Conservation (phyloP, 2,797 vertebrate genomes). For the Eospalax fontanierii region DNA sequence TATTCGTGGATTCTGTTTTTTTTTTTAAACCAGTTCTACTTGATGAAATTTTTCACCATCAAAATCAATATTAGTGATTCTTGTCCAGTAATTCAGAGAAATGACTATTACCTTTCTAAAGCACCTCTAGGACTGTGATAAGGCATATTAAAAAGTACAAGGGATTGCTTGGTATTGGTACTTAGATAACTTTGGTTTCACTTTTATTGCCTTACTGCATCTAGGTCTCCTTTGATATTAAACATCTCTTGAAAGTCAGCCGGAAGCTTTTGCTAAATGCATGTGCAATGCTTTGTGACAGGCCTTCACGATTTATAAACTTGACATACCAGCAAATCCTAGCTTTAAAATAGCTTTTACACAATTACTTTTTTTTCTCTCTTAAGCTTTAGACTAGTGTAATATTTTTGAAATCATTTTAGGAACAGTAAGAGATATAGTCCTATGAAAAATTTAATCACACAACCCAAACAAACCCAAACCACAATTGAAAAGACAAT, state of each 20-base stretch:
- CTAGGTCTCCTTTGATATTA: slow-evolving; percentile 36
- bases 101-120: background rate
- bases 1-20: slow-evolving; percentile 11
- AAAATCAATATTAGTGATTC: background rate
- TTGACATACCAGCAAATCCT: background rate
- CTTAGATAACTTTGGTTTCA: slow-evolving; percentile 13
- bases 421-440: background rate
- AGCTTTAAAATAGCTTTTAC: slow-evolving; percentile 62
- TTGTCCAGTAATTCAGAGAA: background rate
- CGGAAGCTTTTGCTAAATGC: slow-evolving; percentile 60
- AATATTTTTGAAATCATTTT: slow-evolving; percentile 56
- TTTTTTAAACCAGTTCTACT: background rate
- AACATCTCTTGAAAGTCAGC: slow-evolving; percentile 40
- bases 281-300: slow-evolving; percentile 49
- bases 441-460: background rate
- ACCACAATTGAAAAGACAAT: background rate
- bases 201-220: slow-evolving; percentile 27
- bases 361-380: background rate
- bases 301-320: slow-evolving; percentile 41
- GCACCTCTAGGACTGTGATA: background rate
- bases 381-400: slow-evolving; percentile 10
- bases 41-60: background rate
- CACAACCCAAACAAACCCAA: background rate
- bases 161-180: background rate
- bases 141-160: background rate